These are phyloP conservation scores for Cyphomyrus discorhynchus DNA, from an alignment of 2,113 vertebrate genomes.

Conservation along the genomic window DNA sequence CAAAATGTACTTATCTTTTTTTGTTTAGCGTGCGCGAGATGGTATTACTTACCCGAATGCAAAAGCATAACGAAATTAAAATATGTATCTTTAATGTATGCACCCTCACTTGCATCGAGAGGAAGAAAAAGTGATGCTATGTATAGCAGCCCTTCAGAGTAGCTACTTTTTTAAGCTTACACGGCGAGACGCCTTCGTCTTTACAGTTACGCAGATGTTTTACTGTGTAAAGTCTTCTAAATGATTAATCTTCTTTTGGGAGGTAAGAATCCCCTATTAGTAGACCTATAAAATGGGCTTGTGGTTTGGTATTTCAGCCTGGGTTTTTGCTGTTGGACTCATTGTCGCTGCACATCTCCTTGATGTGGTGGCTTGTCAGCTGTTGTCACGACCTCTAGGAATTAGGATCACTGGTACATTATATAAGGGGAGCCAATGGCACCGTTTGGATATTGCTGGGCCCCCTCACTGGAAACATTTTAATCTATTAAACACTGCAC, in stretches of 20 bases:
- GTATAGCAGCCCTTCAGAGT: neutral
- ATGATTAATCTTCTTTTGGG: constrained; percentile 28
- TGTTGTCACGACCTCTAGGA: constrained; percentile 46
- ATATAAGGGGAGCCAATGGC: constrained; percentile 31
- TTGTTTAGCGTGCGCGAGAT: constrained; percentile 35
- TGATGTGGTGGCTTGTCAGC: constrained; percentile 52
- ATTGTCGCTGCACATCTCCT: constrained; percentile 40
- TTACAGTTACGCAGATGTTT: neutral
- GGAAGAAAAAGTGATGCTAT: neutral
- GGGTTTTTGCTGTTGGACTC: constrained; percentile 43
- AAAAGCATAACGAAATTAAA: constrained; percentile 10
- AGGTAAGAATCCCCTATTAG: constrained; percentile 17
- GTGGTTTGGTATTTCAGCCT: constrained; percentile 10
- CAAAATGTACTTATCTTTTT: constrained; percentile 33
- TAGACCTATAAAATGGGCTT: constrained; percentile 35
- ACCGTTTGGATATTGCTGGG: constrained; percentile 34
- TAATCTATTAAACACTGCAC: constrained; percentile 30
- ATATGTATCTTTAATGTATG: neutral
- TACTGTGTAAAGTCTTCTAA: neutral
- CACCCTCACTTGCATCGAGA: neutral
- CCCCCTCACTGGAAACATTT: constrained; percentile 29
- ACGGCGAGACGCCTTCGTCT: neutral
- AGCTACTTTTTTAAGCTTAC: constrained; percentile 33
- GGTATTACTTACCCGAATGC: constrained; percentile 30
- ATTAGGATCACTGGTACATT: constrained; percentile 33